A percentile compares a stretch with the other conserved stretches of the same genome.
Evolutionary conservation across 2,113 vertebrate genomes (phyloP).

Genomic region (Sterrhoptilus dennistouni): DNA sequence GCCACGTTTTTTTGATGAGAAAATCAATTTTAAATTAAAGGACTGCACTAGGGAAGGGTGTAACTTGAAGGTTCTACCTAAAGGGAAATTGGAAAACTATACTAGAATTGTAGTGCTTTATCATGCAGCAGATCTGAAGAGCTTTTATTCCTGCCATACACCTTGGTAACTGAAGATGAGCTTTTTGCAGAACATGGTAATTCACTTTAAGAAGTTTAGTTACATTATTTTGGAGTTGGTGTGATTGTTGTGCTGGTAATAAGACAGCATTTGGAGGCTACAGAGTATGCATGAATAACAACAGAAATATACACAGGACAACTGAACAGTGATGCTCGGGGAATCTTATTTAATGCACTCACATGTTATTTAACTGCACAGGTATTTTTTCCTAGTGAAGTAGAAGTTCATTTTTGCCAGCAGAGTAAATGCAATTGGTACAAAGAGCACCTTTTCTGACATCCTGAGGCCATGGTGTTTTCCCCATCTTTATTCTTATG

Average conservation of each 20-base stretch:
- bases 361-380: background rate
- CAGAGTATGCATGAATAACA: background rate
- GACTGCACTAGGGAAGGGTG: background rate
- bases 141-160: background rate
- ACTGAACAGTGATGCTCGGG: background rate
- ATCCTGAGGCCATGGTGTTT: background rate
- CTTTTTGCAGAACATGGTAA: background rate
- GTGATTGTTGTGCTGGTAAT: background rate
- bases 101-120: background rate
- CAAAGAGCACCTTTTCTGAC: background rate
- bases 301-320: background rate
- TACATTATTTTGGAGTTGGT: background rate
- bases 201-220: background rate
- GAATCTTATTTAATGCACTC: background rate
- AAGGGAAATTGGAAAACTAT: background rate
- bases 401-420: background rate
- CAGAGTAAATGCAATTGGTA: background rate
- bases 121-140: background rate
- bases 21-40: slow-evolving; percentile 64
- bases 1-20: slow-evolving; percentile 18
- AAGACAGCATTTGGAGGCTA: background rate
- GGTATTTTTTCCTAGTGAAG: background rate
- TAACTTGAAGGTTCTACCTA: background rate
- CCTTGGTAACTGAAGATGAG: background rate
- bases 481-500: background rate